Conservation (phyloP, 1,140 invertebrate species). For the Oppia nitens region DNA sequence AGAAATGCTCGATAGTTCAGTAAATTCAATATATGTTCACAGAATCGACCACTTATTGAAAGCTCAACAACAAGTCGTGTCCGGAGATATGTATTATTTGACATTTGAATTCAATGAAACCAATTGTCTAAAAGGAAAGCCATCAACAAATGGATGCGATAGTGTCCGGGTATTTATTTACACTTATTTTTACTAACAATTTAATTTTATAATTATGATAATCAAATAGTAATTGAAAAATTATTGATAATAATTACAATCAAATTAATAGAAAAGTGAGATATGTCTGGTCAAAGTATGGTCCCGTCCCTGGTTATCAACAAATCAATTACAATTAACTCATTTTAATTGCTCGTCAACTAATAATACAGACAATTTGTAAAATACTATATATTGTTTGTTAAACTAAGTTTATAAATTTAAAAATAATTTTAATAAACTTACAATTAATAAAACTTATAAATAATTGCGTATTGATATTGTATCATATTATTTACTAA, state of each 20-base stretch:
- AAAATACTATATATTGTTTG: too few relatives aligned
- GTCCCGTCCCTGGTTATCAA: background rate
- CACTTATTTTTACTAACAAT: background rate
- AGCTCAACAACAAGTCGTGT: background rate
- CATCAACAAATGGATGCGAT: background rate
- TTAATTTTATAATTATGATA: background rate
- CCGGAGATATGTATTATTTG: constrained; percentile 1
- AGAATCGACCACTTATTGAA: background rate
- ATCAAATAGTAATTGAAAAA: background rate
- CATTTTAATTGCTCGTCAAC: too few relatives aligned
- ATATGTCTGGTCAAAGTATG: background rate
- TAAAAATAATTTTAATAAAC: too few relatives aligned
- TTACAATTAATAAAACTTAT: too few relatives aligned
- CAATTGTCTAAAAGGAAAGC: constrained; percentile 1
- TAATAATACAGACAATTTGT: too few relatives aligned
- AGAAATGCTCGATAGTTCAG: background rate
- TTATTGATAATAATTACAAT: too few relatives aligned
- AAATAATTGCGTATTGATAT: too few relatives aligned
- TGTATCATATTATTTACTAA: too few relatives aligned
- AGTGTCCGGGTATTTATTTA: background rate
- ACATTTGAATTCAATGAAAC: constrained; percentile 3
- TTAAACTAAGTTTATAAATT: too few relatives aligned
- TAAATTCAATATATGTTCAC: constrained; percentile 3
- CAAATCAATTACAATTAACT: too few relatives aligned
- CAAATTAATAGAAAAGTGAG: background rate